A percentile compares a stretch with the other conserved stretches of the same genome.
Evolutionary conservation across 2,113 vertebrate genomes (phyloP).

Genomic region (Cyphomyrus discorhynchus): DNA sequence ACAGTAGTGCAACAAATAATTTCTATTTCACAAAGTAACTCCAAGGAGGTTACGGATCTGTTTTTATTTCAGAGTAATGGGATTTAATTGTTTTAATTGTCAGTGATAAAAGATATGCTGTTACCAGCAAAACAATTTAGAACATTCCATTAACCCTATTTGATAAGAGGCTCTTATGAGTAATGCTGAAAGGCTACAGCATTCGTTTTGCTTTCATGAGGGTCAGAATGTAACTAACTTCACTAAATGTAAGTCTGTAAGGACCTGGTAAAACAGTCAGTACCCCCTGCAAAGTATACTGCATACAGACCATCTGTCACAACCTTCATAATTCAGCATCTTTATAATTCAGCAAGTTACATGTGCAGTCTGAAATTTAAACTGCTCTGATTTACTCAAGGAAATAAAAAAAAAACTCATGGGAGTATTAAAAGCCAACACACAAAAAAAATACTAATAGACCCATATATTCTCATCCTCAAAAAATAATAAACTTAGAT

Average conservation of each 20-base stretch:
- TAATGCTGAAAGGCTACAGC: background rate
- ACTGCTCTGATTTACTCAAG: background rate
- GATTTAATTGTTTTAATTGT: background rate
- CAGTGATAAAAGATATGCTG: background rate
- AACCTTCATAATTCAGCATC: background rate
- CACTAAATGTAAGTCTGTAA: background rate
- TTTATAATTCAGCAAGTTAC: background rate
- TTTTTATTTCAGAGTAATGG: background rate
- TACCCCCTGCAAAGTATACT: background rate
- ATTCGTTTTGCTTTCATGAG: background rate
- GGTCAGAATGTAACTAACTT: background rate
- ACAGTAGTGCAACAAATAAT: background rate
- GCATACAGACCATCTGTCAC: background rate
- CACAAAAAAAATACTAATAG: background rate
- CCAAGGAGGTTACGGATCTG: background rate
- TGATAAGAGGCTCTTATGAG: background rate
- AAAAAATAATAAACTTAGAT: background rate
- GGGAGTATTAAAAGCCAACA: background rate
- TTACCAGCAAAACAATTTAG: background rate
- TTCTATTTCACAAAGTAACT: background rate
- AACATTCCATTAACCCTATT: constrained; percentile 1
- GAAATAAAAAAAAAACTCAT: background rate
- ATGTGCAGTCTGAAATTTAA: background rate
- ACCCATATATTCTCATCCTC: background rate
- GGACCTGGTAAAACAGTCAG: background rate